Evolutionary conservation across 2,797 vertebrate genomes (phyloP).

Genomic region (Megalops cyprinoides): DNA sequence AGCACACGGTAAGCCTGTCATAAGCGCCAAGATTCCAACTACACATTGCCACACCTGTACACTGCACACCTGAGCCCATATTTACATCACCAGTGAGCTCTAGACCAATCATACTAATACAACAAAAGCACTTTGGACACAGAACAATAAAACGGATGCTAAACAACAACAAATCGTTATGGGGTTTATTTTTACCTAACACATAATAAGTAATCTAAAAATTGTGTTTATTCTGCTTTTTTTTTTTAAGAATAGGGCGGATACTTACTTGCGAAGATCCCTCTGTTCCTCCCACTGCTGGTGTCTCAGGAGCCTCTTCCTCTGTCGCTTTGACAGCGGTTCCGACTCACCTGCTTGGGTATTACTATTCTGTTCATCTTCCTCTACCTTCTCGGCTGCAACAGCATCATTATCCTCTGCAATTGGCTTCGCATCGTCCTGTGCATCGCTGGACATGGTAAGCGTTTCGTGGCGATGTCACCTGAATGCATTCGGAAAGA

Average conservation of each 20-base stretch:
- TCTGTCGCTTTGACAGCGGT: conserved; percentile 86
- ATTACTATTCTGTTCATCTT: background rate
- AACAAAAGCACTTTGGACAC: background rate
- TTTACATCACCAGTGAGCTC: background rate
- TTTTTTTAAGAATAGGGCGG: background rate
- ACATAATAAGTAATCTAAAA: background rate
- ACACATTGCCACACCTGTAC: background rate
- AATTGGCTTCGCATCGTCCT: background rate
- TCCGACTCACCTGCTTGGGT: conserved; percentile 35
- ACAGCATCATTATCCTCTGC: conserved; percentile 17
- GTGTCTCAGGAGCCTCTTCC: conserved; percentile 87
- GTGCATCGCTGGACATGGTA: conserved; percentile 45
- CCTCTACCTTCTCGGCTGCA: conserved; percentile 16
- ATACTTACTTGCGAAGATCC: conserved; percentile 85
- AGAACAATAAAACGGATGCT: background rate
- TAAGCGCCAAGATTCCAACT: background rate
- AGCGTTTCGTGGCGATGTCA: background rate
- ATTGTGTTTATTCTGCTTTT: background rate
- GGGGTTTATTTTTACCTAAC: background rate
- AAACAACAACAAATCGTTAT: background rate
- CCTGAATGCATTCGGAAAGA: background rate
- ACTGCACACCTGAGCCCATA: background rate
- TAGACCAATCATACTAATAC: background rate
- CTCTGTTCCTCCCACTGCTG: conserved; percentile 94
- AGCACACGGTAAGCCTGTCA: conserved; percentile 6